Evolutionary conservation across 2,113 vertebrate genomes (phyloP).

Genomic region (Ranitomeya variabilis): DNA sequence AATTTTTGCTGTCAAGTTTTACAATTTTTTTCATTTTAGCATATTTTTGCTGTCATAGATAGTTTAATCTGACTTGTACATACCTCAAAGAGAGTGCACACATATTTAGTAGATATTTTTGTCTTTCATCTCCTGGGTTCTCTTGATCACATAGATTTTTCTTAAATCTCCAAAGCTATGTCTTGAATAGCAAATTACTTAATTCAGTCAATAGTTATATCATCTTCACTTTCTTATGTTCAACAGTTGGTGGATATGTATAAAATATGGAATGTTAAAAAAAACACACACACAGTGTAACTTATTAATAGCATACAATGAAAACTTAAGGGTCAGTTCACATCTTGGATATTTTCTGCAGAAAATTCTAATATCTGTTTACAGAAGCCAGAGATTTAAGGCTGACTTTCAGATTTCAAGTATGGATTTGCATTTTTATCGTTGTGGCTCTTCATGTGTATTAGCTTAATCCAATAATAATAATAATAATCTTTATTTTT

Average conservation of each 20-base stretch:
- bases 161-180: conserved; percentile 30
- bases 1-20: neutral
- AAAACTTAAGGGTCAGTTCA: too few relatives aligned
- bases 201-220: conserved; percentile 28
- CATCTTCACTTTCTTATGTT: conserved; percentile 6
- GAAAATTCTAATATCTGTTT: too few relatives aligned
- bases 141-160: conserved; percentile 51
- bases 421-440: too few relatives aligned
- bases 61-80: conserved; percentile 20
- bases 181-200: conserved; percentile 38
- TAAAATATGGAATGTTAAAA: neutral
- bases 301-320: too few relatives aligned
- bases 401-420: too few relatives aligned
- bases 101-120: conserved; percentile 31
- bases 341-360: too few relatives aligned
- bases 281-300: neutral
- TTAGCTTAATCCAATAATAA: too few relatives aligned
- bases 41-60: neutral
- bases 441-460: too few relatives aligned
- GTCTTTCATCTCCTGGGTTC: conserved; percentile 44
- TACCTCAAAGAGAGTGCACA: conserved; percentile 1
- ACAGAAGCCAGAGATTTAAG: too few relatives aligned
- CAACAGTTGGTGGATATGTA: neutral
- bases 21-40: neutral
- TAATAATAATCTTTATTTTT: too few relatives aligned